Base-by-base conservation (phyloP, 2,797 vertebrate species). In the Acrossocheilus fasciatus region DNA sequence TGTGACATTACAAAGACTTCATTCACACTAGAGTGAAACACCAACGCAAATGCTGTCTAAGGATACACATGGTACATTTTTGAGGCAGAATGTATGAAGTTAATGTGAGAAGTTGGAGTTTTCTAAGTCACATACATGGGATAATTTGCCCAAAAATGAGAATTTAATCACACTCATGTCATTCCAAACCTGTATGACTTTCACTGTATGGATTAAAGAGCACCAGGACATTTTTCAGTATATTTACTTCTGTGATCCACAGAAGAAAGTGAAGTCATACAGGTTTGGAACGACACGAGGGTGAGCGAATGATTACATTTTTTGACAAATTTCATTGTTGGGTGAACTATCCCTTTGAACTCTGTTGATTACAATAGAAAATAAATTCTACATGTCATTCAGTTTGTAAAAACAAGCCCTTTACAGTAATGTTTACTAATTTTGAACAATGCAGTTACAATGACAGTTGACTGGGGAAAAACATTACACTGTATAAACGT, bases 21-120 rank as follows among this genome's bases (percentile, higher is more conserved):
- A 81, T 74, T 86, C 54, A 86, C 79, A 81, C 79, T 81, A 47
- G 80, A 66, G 11, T 18, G 75, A 41, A 78, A 75, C n/a, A 52
- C 83, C 83, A 78, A 70, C n/a, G 15, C 64, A 43, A 85, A 79
- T 52, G 34, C 34, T 78, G 83, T 30, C 20, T 26, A 39, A 26
- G 66, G 17, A 82, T 34, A 36, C 34, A 57, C 50, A 12, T 26
- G 9, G 15, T 80, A 69, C 14, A 69, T 45, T 47, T 81, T 66
- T 30, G 30, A 69, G 43, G 11, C 30, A 23, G 9, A 52, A 52
- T 34, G 50, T 81, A 11, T 47, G 15, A 14, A 69, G 11, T 39
- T 68, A 17, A 17, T 4, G 17, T 18, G 45, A 2, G 30, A 66
- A 52, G 6, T 66, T 26, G 47, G 9, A 9, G 34, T 62, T 26